Evolutionary conservation across 2,888 invertebrate genomes (phyloP), one percentile per base, ranked within the genome.

Genomic region (Lithophane ornitopus): DNA sequence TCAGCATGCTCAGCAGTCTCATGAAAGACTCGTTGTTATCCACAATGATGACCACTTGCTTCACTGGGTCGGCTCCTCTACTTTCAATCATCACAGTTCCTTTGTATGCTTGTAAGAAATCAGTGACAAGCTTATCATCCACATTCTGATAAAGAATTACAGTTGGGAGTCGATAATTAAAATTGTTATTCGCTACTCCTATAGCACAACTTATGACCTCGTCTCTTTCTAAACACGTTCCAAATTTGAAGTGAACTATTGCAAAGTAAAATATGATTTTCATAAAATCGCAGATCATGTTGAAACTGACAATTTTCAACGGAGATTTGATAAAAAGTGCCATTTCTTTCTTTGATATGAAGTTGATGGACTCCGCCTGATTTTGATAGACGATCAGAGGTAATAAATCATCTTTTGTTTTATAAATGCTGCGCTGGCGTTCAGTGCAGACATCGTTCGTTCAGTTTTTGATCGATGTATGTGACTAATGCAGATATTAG

Each of bases 21-120:
- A 91, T 86, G 56, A 95, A 94, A 3, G 93, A 92, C 41, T 90
- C 87, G 75, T 90, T 93, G 1, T 91, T 91, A 2, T 94, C 86
- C 12, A 93, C 88, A 12, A 95, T 87, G 41, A 95, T 88, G 3
- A 95, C 90, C 0, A 94, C 91, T 87, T 95, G 95, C 34, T 89
- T 92, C 0, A 91, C 89, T 7, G 89, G 86, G 3, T 80, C 80
- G 59, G 82, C 87, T n/a, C 90, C 87, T 80, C 92, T 92, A 4
- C 87, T 89, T 74, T 93, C 93, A 52, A 94, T 89, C 3, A 91
- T 89, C 19, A 94, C 91, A 3, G 91, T 89, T 9, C 95, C 95
- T 80, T 93, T 86, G 70, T 91, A 95, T 3, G 78, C 74, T 71
- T 87, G 87, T 11, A 95, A 74, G 70, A 94, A 95, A 49, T 84